A percentile compares a stretch with the other conserved stretches of the same genome.
phyloP scores from a whole-genome alignment of 2,888 invertebrate species.

The Cosmorhoe ocellata region DNA sequence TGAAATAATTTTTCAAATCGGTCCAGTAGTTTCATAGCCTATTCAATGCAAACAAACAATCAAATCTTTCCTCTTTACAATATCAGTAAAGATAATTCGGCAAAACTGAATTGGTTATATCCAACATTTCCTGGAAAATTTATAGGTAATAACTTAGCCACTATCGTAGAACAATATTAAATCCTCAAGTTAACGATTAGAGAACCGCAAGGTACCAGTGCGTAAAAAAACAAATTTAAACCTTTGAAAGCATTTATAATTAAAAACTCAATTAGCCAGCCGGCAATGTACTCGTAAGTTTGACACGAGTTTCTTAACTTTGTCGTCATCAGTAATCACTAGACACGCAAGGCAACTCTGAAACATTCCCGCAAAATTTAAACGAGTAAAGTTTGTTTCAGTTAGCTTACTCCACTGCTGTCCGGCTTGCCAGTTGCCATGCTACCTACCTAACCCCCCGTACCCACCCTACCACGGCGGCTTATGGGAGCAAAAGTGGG shows the following conservation, averaged over 20 bases:
- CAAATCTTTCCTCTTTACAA: too few species aligned
- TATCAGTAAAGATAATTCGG: too few species aligned
- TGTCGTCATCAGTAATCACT: slow-evolving; percentile 54
- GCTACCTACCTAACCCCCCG: slow-evolving; percentile 12
- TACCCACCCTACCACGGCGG: slow-evolving; percentile 20
- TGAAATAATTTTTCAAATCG: too few species aligned
- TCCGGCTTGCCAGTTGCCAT: slow-evolving; percentile 55
- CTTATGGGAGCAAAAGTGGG: slow-evolving; percentile 23
- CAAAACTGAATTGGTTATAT: too few species aligned
- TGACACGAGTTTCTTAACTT: slow-evolving; percentile 59
- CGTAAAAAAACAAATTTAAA: too few species aligned
- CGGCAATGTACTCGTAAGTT: slow-evolving; percentile 54
- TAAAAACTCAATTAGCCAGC: slow-evolving; percentile 60
- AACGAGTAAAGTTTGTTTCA: slow-evolving; percentile 81
- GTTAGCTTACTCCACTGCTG: slow-evolving; percentile 68
- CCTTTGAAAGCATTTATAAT: slow-evolving; percentile 40
- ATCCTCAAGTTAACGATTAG: too few species aligned
- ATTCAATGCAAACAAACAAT: too few species aligned
- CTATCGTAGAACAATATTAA: background rate
- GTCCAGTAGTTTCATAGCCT: too few species aligned
- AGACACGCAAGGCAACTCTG: slow-evolving; percentile 65
- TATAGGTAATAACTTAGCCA: too few species aligned
- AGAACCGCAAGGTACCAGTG: too few species aligned
- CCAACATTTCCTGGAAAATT: too few species aligned
- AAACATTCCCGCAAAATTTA: slow-evolving; percentile 76